A percentile compares a stretch with the other conserved stretches of the same genome.
Conservation (phyloP, 1,140 invertebrate genomes). For the Drosophila trapezifrons region DNA sequence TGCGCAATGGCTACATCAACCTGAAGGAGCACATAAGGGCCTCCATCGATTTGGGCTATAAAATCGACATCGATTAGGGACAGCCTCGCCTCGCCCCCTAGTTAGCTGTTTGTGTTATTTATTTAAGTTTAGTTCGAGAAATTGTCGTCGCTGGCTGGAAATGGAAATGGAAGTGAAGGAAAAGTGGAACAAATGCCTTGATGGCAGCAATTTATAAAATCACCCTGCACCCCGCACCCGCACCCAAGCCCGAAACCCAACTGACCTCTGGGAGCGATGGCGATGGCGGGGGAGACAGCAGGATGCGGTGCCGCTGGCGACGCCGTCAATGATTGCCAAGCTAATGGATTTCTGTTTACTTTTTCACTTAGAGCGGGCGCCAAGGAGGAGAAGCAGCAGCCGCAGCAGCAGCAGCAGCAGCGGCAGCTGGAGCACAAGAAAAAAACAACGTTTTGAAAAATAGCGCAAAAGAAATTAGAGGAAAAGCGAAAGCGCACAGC, state of each 20-base stretch:
- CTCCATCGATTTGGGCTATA: conserved; percentile 82
- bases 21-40: conserved; percentile 81
- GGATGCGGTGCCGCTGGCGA: conserved; percentile 60
- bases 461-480: conserved; percentile 77
- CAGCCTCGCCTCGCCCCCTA: conserved; percentile 19
- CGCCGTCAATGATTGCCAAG: conserved; percentile 82
- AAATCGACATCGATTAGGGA: conserved; percentile 71
- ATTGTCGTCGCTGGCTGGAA: conserved; percentile 42
- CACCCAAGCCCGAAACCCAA: conserved; percentile 14
- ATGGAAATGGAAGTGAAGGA: conserved; percentile 51
- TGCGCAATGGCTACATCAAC: conserved; percentile 77
- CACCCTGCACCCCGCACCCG: conserved; percentile 38
- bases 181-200: conserved; percentile 73
- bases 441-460: conserved; percentile 72
- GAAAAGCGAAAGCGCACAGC: conserved; percentile 73
- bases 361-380: conserved; percentile 75
- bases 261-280: conserved; percentile 39
- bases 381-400: conserved; percentile 30
- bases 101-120: conserved; percentile 62
- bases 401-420: conserved; percentile 12
- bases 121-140: conserved; percentile 57
- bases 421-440: conserved; percentile 29
- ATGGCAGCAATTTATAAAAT: conserved; percentile 79
- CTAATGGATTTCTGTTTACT: conserved; percentile 84
- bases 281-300: conserved; percentile 3